Conservation (phyloP, 2,797 vertebrate genomes). For the Tragopan temminckii region DNA sequence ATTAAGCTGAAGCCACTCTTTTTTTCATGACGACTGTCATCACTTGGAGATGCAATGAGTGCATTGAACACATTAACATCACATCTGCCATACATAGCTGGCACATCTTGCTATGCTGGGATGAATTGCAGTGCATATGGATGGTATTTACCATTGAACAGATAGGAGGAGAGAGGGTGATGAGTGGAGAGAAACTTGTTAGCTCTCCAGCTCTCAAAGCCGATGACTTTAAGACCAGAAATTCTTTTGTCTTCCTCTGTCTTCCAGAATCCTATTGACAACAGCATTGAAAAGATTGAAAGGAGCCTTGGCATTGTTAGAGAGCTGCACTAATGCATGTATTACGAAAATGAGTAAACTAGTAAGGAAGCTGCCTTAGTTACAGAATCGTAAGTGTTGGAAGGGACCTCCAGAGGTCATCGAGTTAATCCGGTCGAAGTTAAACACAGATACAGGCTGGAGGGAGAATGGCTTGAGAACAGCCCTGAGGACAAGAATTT, state of each 20-base stretch:
- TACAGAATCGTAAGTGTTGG: too few relatives aligned
- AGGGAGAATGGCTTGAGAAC: too few relatives aligned
- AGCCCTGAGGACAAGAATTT: too few relatives aligned
- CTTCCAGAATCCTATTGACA: not conserved
- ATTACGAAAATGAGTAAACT: not conserved
- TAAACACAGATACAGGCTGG: too few relatives aligned
- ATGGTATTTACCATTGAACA: not conserved
- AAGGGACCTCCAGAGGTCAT: too few relatives aligned
- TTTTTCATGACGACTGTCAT: not conserved
- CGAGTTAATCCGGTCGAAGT: not conserved
- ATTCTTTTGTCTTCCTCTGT: not conserved
- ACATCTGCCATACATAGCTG: not conserved
- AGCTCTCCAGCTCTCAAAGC: not conserved
- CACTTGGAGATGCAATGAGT: fast-evolving
- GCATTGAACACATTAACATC: not conserved
- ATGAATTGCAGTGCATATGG: not conserved
- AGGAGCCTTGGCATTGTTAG: not conserved
- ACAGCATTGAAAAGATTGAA: not conserved
- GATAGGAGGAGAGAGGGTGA: not conserved
- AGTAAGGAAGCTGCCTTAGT: not conserved
- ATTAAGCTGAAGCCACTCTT: not conserved
- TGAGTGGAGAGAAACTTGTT: not conserved
- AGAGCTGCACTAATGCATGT: not conserved
- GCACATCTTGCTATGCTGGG: not conserved
- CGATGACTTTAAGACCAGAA: not conserved